These are phyloP conservation scores for Azorinus chamasolen DNA, from an alignment of 2,888 invertebrate species.

Conservation along the genomic window DNA sequence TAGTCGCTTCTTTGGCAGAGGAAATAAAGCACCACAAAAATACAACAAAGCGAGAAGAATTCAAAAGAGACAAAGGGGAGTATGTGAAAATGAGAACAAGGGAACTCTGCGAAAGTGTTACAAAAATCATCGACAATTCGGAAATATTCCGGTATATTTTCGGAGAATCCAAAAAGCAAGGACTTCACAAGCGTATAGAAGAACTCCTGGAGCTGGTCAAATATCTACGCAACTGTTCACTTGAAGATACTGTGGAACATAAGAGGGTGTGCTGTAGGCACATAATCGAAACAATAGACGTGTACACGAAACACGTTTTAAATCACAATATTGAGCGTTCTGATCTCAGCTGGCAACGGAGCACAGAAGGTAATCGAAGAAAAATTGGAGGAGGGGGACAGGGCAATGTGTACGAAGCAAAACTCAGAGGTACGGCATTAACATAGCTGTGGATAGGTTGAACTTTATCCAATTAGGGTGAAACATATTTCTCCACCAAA, in stretches of 20 bases:
- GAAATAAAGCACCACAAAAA: conserved; percentile 24
- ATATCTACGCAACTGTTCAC: too few species aligned
- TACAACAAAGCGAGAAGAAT: conserved; percentile 14
- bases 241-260: too few species aligned
- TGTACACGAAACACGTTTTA: conserved; percentile 17
- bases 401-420: conserved; percentile 24
- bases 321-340: conserved; percentile 1
- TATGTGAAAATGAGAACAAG: conserved; percentile 13
- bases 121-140: too few species aligned
- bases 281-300: conserved; percentile 10
- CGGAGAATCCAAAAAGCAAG: too few species aligned
- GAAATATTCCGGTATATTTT: too few species aligned
- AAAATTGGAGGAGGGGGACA: conserved; percentile 12
- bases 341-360: not conserved
- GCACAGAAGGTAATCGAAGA: not conserved
- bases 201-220: too few species aligned
- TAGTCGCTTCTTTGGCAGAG: conserved; percentile 19
- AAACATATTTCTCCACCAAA: too few species aligned
- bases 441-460: too few species aligned
- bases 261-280: too few species aligned
- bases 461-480: too few species aligned
- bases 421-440: not conserved
- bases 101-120: not conserved
- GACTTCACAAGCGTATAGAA: too few species aligned
- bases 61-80: conserved; percentile 3